Evolutionary conservation across 2,113 vertebrate genomes (phyloP), one percentile per base, ranked within the genome.

Genomic region (Thunnus thynnus): DNA sequence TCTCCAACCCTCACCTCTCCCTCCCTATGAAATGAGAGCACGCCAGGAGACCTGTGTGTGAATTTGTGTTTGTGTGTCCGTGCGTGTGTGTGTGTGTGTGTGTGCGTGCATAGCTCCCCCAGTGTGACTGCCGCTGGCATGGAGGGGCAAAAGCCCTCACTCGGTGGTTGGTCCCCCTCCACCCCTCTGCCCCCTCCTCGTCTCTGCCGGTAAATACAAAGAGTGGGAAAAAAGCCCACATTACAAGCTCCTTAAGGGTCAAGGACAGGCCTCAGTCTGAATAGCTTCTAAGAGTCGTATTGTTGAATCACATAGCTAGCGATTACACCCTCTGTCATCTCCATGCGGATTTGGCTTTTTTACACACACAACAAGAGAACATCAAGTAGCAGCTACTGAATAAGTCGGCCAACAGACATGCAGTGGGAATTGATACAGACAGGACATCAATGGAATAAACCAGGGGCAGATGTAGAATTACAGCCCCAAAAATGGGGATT

Each of bases 201-300:
- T 80, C 72, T 89, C 76, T 85, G 91, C 86, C 62, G 78, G 86
- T 91, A 91, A 89, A 95, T 93, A 95, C 94, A 95, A 95, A 95
- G 92, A 89, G 88, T 80, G 92, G 82, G 78, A 87, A 91, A 93
- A 94, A 93, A 94, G 91, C 87, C 93, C 94, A 94, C 93, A 95
- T 95, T 95, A 95, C 95, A 95, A 96, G 95, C 95, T 95, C 94
- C 94, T 96, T 95, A 95, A 95, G 94, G 94, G 95, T 96, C 95
- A 96, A 95, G 94, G 94, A 96, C 95, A 96, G 94, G 90, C 83
- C 93, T 86, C 81, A 52, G 83, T 83, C 80, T 95, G 93, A 95
- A 96, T 91, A 77, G 94, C 90, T 92, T 95, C 92, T 94, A 92
- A 96, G 94, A 93, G 91, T 86, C 52, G 88, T 86, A 94, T 95